Percentiles rank a stretch among this genome's conserved stretches.
These are phyloP conservation scores for Trichogramma dendrolimi DNA, from an alignment of 2,888 invertebrate species.

Conservation along the genomic window DNA sequence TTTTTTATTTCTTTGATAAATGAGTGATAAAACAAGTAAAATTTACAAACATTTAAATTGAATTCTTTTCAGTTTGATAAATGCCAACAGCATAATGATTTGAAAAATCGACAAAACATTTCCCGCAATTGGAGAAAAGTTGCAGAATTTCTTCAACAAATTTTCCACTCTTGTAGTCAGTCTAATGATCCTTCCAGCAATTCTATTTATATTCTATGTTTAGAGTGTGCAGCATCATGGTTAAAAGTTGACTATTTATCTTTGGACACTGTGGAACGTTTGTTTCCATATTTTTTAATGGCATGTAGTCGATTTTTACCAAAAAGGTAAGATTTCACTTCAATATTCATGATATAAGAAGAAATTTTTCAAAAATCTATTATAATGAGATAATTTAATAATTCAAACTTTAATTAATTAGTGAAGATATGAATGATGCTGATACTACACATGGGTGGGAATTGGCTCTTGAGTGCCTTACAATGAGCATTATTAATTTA, in stretches of 20 bases:
- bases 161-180: constrained; percentile 42
- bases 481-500: constrained; percentile 37
- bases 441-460: constrained; percentile 40
- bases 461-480: constrained; percentile 43
- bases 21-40: constrained; percentile 6
- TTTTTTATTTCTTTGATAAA: constrained; percentile 25
- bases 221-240: constrained; percentile 47
- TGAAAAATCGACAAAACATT: constrained; percentile 35
- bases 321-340: constrained; percentile 31
- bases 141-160: constrained; percentile 43
- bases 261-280: constrained; percentile 40
- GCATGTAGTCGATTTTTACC: constrained; percentile 44
- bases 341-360: background rate
- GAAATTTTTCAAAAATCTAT: no score
- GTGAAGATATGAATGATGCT: constrained; percentile 35
- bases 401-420: constrained; percentile 14
- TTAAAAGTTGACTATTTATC: constrained; percentile 42
- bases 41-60: constrained; percentile 14
- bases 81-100: constrained; percentile 29
- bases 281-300: constrained; percentile 42
- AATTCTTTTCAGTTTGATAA: constrained; percentile 36
- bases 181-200: constrained; percentile 31
- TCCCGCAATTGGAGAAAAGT: constrained; percentile 42
- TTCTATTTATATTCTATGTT: constrained; percentile 37
- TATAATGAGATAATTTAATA: background rate